phyloP scores from a whole-genome alignment of 2,113 vertebrate species.

The Halcyon senegalensis region DNA sequence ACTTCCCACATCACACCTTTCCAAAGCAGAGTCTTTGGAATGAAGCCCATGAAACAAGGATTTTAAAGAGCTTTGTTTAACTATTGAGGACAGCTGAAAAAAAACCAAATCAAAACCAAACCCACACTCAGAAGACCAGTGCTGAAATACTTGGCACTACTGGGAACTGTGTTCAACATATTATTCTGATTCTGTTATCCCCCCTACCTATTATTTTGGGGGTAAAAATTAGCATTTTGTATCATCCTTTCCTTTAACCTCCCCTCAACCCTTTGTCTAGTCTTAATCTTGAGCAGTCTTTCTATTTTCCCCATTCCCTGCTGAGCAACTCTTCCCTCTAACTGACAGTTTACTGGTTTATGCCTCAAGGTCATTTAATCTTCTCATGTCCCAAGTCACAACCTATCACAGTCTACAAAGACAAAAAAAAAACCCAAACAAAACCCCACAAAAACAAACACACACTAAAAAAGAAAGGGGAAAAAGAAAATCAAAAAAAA shows the following conservation, averaged over 20 bases:
- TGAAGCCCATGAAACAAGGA: not conserved
- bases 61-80: not conserved
- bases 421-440: not conserved
- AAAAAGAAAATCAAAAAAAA: no score
- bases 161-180: not conserved
- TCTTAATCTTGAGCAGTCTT: not conserved
- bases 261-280: not conserved
- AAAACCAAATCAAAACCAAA: not conserved
- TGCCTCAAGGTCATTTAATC: not conserved
- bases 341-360: not conserved
- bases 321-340: not conserved
- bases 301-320: not conserved
- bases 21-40: not conserved
- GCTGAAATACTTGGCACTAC: not conserved
- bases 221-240: not conserved
- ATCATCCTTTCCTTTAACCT: not conserved
- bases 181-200: not conserved
- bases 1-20: not conserved
- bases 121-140: not conserved
- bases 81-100: not conserved
- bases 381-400: not conserved
- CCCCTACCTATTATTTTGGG: not conserved
- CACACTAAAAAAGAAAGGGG: no score
- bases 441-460: not conserved
- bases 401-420: not conserved